phyloP scores from a whole-genome alignment of 2,888 invertebrate genomes.

The Euplagia quadripunctaria region DNA sequence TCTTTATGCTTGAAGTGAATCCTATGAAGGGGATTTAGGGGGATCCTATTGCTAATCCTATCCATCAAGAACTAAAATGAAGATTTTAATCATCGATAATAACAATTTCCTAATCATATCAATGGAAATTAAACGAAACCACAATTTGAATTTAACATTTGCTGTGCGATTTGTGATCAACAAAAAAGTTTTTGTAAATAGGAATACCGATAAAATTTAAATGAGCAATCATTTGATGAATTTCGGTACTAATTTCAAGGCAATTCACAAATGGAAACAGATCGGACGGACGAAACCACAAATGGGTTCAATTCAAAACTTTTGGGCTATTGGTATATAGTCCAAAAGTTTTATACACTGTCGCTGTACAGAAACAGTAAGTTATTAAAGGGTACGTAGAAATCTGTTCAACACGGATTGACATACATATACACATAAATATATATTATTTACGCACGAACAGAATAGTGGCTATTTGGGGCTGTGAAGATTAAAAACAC shows the following conservation, averaged over 20 bases:
- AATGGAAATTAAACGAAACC: no score
- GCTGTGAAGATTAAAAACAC: no score
- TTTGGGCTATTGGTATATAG: not conserved
- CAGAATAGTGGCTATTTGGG: no score
- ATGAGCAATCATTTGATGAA: not conserved
- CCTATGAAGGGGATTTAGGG: no score
- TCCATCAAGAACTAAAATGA: no score
- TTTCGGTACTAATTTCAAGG: not conserved
- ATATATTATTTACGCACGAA: no score
- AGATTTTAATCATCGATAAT: no score
- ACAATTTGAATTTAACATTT: no score
- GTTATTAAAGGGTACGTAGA: not conserved
- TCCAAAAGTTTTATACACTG: no score
- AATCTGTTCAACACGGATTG: not conserved
- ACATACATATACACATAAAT: not conserved
- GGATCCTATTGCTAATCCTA: no score
- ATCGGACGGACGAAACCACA: not conserved
- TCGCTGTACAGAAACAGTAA: not conserved
- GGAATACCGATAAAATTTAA: not conserved
- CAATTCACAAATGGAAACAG: not conserved
- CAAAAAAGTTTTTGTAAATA: not conserved
- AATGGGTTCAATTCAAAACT: not conserved
- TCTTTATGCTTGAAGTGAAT: no score
- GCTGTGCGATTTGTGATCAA: not conserved
- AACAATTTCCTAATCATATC: no score